Conservation (phyloP, 1,140 invertebrate species). For the Drosophila sp. region DNA sequence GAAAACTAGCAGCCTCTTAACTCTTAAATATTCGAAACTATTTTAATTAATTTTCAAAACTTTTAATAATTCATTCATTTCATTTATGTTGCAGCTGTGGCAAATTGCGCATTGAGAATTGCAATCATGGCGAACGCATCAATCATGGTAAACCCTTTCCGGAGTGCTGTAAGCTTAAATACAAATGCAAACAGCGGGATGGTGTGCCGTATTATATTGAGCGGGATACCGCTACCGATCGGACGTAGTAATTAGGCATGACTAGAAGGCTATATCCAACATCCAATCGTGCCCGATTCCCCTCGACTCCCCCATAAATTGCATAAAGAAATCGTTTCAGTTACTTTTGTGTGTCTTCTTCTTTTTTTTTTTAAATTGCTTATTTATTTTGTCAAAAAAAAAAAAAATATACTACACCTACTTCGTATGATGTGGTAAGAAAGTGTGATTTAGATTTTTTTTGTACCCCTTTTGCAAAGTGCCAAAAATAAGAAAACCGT, state of each 20-base stretch:
- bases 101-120: constrained; percentile 65
- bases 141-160: constrained; percentile 67
- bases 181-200: constrained; percentile 71
- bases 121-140: constrained; percentile 75
- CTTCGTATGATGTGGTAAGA: not conserved
- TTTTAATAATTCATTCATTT: no score
- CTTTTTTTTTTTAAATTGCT: constrained; percentile 15
- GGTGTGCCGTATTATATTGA: constrained; percentile 69
- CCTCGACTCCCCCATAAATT: no score
- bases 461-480: not conserved
- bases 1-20: no score
- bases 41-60: not conserved
- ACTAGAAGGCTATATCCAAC: constrained; percentile 1
- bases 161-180: constrained; percentile 73
- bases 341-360: not conserved
- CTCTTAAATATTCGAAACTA: no score
- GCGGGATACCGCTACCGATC: constrained; percentile 41
- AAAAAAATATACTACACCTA: constrained; percentile 24
- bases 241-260: constrained; percentile 23
- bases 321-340: no score
- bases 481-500: constrained; percentile 53
- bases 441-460: constrained; percentile 11
- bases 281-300: not conserved
- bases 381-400: constrained; percentile 49
- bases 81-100: constrained; percentile 55